phyloP scores from a whole-genome alignment of 2,113 vertebrate genomes.

The Leptobrachium ailaonicum region DNA sequence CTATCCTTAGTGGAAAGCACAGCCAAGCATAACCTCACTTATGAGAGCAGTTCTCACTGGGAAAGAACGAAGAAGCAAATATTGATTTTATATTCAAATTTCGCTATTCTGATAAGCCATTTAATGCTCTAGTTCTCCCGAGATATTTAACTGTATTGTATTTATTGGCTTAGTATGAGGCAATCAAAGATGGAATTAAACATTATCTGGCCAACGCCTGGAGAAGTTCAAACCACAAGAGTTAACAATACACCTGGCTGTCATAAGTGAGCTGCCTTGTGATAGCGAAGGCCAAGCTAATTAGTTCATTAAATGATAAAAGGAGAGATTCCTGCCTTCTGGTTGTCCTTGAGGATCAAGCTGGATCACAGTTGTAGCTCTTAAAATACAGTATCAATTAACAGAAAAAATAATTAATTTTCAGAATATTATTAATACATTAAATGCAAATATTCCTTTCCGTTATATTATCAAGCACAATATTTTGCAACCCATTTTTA shows the following conservation, averaged over 20 bases:
- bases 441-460: too few relatives aligned
- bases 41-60: conserved; percentile 5
- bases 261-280: conserved; percentile 4
- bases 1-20: conserved; percentile 2
- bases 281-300: background rate
- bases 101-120: conserved; percentile 23
- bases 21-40: conserved; percentile 5
- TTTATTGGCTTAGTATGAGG: conserved; percentile 27
- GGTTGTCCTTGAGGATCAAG: background rate
- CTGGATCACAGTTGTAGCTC: background rate
- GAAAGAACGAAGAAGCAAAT: background rate
- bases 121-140: conserved; percentile 11
- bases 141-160: conserved; percentile 31
- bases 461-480: too few relatives aligned
- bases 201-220: background rate
- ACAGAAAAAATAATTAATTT: background rate
- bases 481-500: too few relatives aligned
- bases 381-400: background rate
- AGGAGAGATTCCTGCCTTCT: conserved; percentile 9
- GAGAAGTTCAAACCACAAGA: conserved; percentile 12
- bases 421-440: background rate
- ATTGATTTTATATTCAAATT: conserved; percentile 41
- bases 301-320: conserved; percentile 18
- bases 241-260: conserved; percentile 18
- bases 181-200: conserved; percentile 23